Evolutionary conservation across 2,113 vertebrate genomes (phyloP).

Genomic region (Chascanopsetta lugubris): DNA sequence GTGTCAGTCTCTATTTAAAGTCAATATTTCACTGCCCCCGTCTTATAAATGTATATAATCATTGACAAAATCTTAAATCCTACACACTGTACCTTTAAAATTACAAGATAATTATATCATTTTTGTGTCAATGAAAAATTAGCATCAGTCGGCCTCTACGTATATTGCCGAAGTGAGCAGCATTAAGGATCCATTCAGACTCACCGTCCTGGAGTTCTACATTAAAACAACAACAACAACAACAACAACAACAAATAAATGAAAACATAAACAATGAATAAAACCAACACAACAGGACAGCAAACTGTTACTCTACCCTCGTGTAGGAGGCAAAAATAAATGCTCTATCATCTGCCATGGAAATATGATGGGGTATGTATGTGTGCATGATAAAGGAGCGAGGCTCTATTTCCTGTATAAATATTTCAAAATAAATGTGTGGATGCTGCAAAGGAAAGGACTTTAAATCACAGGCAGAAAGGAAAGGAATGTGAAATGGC

Average conservation of each 20-base stretch:
- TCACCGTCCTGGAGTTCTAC: slow-evolving; percentile 84
- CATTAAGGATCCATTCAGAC: slow-evolving; percentile 73
- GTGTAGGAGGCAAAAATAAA: slow-evolving; percentile 42
- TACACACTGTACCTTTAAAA: too few relatives aligned
- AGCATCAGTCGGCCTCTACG: slow-evolving; percentile 83
- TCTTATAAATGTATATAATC: too few relatives aligned
- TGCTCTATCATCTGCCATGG: slow-evolving; percentile 10
- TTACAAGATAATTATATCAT: too few relatives aligned
- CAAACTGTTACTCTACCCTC: slow-evolving; percentile 65
- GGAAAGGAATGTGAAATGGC: slow-evolving; percentile 39
- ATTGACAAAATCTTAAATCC: too few relatives aligned
- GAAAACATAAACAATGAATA: slow-evolving; percentile 35
- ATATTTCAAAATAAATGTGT: slow-evolving; percentile 10
- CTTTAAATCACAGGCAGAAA: slow-evolving; percentile 20
- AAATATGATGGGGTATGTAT: slow-evolving; percentile 20
- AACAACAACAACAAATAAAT: too few relatives aligned
- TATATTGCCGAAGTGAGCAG: slow-evolving; percentile 77
- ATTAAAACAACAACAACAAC: too few relatives aligned
- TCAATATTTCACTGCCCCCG: too few relatives aligned
- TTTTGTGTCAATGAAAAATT: too few relatives aligned
- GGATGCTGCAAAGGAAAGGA: slow-evolving; percentile 33
- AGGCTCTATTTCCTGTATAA: slow-evolving; percentile 12
- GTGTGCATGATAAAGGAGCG: slow-evolving; percentile 13
- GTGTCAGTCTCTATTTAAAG: too few relatives aligned
- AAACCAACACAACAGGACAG: slow-evolving; percentile 71